Evolutionary conservation across 2,113 vertebrate species (phyloP), one percentile per base, ranked within the genome.

Genomic region (Microcebus lehilahytsara): DNA sequence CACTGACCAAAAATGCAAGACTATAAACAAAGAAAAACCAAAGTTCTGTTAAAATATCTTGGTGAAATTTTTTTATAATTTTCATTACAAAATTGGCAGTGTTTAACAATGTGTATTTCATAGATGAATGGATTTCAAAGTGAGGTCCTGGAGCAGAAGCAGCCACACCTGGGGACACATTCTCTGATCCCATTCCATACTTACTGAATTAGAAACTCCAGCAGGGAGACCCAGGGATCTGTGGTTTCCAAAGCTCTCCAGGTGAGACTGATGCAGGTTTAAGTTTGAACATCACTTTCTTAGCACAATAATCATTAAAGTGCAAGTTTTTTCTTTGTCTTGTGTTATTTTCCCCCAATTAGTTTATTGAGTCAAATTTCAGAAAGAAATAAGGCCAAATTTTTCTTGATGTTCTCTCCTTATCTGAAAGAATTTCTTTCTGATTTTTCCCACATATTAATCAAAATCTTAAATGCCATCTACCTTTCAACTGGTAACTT

Each of bases 301-400:
- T 95, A 91, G 30, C 56, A 56, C 2, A 64, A 16, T 51, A 6
- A 58, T 71, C 17, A 53, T 62, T 95, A 49, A 77, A 12, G 8
- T 46, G 2, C 12, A 89, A 64, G 49, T 6, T 9, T 12, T 64
- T 64, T 67, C 17, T 2, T 34, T 64, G 62, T 64, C 62, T 12
- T 64, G 25, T 12, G 9, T 25, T 42, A 56, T 6, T 23, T 16
- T 0, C 4, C 3, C 5, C 9, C 1, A 5, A 67, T 71, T 89
- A 16, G 22, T 58, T 85, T 95, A 42, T 85, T 60, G 66, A 56
- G 87, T 93, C 83, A 60, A 58, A 64, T 91, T 96, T 78, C 69
- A 87, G 62, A 64, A 72, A 79, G 66, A 79, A 32, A 75, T 13
- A 62, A 67, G 5, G 22, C 42, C 71, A n/a, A 20, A 7, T n/a